Evolutionary conservation across 2,113 vertebrate species (phyloP).

Genomic region (Anoplopoma fimbria): DNA sequence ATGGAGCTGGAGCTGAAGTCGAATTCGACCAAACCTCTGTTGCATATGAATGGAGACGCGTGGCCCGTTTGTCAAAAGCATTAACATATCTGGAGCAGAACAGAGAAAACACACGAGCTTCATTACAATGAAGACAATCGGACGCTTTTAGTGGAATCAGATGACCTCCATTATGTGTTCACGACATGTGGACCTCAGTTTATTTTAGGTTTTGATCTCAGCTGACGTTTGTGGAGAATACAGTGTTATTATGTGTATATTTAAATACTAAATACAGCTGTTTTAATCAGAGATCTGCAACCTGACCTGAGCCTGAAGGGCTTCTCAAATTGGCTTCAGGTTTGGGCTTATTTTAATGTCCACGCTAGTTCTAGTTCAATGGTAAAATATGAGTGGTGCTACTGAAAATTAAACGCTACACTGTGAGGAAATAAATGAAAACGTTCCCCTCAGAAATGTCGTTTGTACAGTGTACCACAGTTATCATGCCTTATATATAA

Average conservation of each 20-base stretch:
- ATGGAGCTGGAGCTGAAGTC: not conserved
- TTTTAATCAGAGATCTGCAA: too few species aligned
- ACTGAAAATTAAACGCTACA: too few species aligned
- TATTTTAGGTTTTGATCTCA: not conserved
- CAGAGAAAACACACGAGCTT: not conserved
- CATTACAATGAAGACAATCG: slow-evolving; percentile 16
- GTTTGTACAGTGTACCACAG: too few species aligned
- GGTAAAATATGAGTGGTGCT: too few species aligned
- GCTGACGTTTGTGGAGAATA: not conserved
- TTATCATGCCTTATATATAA: too few species aligned
- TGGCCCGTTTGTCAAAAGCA: slow-evolving; percentile 23
- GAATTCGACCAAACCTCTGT: not conserved
- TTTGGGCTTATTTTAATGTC: too few species aligned
- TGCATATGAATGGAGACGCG: slow-evolving; percentile 35
- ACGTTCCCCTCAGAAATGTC: too few species aligned
- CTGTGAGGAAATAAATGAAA: too few species aligned
- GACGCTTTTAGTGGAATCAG: not conserved
- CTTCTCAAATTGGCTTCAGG: too few species aligned
- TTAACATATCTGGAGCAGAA: slow-evolving; percentile 16
- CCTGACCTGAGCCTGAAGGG: too few species aligned
- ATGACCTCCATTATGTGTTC: not conserved
- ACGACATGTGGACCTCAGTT: not conserved
- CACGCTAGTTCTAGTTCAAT: too few species aligned
- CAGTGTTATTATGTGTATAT: not conserved
- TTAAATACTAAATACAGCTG: too few species aligned